Percentiles rank a stretch among this genome's conserved stretches.
Evolutionary conservation across 2,113 vertebrate species (phyloP).

Genomic region (Dicerorhinus sumatrensis): DNA sequence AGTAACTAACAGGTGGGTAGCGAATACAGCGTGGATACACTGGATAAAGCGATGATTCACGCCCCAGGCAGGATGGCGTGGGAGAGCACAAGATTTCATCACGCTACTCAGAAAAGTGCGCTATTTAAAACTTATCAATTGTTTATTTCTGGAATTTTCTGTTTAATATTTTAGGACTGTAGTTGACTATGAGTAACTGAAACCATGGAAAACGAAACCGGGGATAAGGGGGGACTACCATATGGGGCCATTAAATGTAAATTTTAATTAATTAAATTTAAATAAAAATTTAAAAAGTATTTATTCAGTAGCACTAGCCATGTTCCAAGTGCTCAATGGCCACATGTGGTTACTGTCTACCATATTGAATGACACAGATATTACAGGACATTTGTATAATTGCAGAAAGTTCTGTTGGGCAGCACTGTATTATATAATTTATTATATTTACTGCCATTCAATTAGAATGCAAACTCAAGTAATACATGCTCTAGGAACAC

Average conservation of each 20-base stretch:
- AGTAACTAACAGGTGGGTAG: too few species aligned
- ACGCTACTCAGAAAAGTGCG: too few species aligned
- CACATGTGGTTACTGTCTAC: neutral
- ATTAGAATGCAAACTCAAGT: neutral
- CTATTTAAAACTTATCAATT: too few species aligned
- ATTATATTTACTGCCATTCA: neutral
- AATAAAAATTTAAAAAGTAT: neutral
- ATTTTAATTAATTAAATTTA: constrained; percentile 2
- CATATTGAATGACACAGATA: neutral
- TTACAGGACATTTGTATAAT: neutral
- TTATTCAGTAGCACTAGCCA: neutral
- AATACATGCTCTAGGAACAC: neutral
- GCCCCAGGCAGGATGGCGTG: too few species aligned
- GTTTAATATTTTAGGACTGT: too few species aligned
- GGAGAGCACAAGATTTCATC: too few species aligned
- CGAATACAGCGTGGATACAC: too few species aligned
- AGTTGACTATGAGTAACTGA: too few species aligned
- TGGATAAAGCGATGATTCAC: too few species aligned
- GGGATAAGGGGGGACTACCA: neutral
- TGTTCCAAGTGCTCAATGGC: neutral
- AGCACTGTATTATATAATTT: neutral
- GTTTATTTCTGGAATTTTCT: too few species aligned
- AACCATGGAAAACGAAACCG: too few species aligned
- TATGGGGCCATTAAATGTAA: neutral
- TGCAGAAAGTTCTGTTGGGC: neutral